A percentile compares a stretch with the other conserved stretches of the same genome.
phyloP scores from a whole-genome alignment of 2,888 invertebrate species.

The Pharmacophagus antenor region DNA sequence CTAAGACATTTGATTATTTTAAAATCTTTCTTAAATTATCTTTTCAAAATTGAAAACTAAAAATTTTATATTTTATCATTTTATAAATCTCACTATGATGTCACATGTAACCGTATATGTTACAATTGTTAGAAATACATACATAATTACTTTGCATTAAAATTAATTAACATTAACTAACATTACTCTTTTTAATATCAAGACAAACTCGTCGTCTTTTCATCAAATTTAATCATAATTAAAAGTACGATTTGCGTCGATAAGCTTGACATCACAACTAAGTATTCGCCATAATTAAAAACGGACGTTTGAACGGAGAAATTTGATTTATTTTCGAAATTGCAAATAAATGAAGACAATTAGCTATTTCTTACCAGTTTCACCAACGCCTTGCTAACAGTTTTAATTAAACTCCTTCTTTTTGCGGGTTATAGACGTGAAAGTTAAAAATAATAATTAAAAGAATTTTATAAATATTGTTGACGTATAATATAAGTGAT shows the following conservation, averaged over 20 bases:
- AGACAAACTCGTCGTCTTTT: background rate
- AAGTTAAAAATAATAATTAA: no score
- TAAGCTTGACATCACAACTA: slow-evolving; percentile 1
- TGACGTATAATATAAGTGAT: no score
- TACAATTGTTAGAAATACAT: no score
- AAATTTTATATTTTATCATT: no score
- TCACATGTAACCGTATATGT: no score
- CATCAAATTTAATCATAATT: slow-evolving; percentile 12
- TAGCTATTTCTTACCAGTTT: background rate
- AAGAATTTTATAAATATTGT: no score
- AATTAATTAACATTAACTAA: no score
- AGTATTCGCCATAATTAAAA: background rate
- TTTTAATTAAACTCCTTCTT: background rate
- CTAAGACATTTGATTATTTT: background rate
- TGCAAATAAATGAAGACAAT: slow-evolving; percentile 1
- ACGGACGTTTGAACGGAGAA: background rate
- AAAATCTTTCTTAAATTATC: no score
- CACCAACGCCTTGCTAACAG: background rate
- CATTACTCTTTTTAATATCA: no score
- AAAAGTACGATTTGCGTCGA: background rate
- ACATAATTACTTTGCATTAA: no score
- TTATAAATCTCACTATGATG: no score
- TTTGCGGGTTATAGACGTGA: background rate
- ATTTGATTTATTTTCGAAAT: background rate
- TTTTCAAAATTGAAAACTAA: no score